Percentiles rank a stretch among this genome's conserved stretches.
phyloP scores from a whole-genome alignment of 2,797 vertebrate genomes.

The Dendrocincla fuliginosa region DNA sequence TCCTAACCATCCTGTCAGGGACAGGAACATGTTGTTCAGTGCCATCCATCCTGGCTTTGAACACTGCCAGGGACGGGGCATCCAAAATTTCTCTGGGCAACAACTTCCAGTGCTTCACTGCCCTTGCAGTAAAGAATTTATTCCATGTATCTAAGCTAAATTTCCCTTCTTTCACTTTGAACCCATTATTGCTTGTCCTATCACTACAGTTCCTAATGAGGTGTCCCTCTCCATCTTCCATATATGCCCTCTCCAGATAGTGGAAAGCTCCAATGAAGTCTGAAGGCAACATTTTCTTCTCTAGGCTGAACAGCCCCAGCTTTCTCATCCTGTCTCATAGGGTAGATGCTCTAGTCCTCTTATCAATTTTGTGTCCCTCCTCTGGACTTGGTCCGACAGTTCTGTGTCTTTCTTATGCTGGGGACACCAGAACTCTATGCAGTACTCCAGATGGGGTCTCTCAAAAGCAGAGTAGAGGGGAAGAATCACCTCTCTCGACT shows the following conservation, averaged over 20 bases:
- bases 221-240: not conserved
- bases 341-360: not conserved
- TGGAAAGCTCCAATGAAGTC: fast-evolving
- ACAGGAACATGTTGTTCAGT: not conserved
- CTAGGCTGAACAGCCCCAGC: not conserved
- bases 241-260: not conserved
- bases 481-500: fast-evolving
- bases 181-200: not conserved
- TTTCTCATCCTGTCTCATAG: not conserved
- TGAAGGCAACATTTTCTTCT: not conserved
- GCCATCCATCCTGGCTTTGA: not conserved
- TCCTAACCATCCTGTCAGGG: not conserved
- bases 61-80: not conserved
- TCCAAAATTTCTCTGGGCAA: not conserved
- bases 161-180: not conserved
- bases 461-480: fast-evolving
- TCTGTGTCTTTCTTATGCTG: not conserved
- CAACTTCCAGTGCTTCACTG: not conserved
- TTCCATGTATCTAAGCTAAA: not conserved
- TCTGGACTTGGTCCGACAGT: not conserved
- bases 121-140: not conserved
- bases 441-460: not conserved
- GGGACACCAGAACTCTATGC: fast-evolving
- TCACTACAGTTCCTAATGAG: not conserved
- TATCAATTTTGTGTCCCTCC: not conserved